Evolutionary conservation across 2,888 invertebrate genomes (phyloP), one percentile per base, ranked within the genome.

Genomic region (Temnothorax ravouxi): DNA sequence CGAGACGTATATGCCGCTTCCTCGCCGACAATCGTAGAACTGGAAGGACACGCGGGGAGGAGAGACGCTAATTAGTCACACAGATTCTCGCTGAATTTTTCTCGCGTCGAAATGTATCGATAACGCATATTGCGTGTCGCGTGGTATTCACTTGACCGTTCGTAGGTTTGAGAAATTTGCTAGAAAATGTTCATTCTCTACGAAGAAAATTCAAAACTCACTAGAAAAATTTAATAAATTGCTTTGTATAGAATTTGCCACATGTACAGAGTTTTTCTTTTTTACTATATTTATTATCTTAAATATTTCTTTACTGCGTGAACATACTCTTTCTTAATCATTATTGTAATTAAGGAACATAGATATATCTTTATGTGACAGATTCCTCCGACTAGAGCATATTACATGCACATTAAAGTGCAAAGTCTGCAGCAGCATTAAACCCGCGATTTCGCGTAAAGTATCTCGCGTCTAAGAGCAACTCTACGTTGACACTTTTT

Each of bases 1-100:
- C 88, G 91, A 91, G 91, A 90, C 90, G 88, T 89, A 88, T 89
- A 87, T 85, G 86, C 86, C 85, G 89, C 77, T 82, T 84, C 83
- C 81, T 85, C 81, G 82, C 84, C 82, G 75, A 87, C 79, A 72
- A 80, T 80, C 71, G 79, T 85, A 71, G 67, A 86, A 66, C 75
- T 86, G 86, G 83, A 88, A 87, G 87, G 89, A 88, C 74, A 85
- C 80, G 59, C 44, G 76, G 50, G 29, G 61, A 74, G 69, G 52
- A 83, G 44, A 71, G 87, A 83, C 59, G 83, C 85, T 87, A 84
- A 87, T 84, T 86, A 84, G 83, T 86, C 86, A 84, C 77, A 77
- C 88, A 76, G 87, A 90, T 87, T 87, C 59, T 38, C 47, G 44
- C 8, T 21, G 50, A 72, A 56, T 21, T n/a, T 29, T 44, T 69